Base-by-base conservation (phyloP, 53 echinoderm and acorn worm species). In the Astropecten irregularis region DNA sequence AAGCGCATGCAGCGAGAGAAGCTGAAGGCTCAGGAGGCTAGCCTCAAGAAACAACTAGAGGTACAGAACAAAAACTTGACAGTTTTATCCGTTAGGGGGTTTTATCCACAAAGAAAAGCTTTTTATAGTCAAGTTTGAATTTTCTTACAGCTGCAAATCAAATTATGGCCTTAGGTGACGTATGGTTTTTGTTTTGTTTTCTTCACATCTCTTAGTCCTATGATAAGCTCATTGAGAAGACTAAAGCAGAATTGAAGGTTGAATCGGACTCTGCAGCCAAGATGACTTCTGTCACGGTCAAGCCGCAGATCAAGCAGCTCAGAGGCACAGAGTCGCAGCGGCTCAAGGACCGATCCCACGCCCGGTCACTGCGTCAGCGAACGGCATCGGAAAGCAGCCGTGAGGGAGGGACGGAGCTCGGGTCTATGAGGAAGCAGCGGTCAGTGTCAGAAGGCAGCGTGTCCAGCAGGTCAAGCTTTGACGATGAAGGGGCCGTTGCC, bases 11-110 rank as follows among this genome's bases (percentile, higher is more conserved):
- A 94, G 68, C 48, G 97, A 40, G 97, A 96, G 68, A 94, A 92
- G 70, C 88, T 96, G 15, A 93, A 93, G 66, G 97, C 90, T 19
- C 97, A 96, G 49, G 97, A 96, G 54, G 97, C 97, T 35, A 96
- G 97, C 40, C 83, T 96, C n/a, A 94, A 94, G 73, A 96, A 96
- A 55, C 97, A 96, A 63, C 85, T 96, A 15, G 97, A 96, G 90
- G 97, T 91, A n/a, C n/a, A n/a, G n/a, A n/a, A n/a, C n/a, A n/a
- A n/a, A n/a, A n/a, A n/a, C n/a, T 54, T n/a, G 29, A 10, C 11
- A 28, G 27, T 30, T n/a, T n/a, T n/a, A n/a, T n/a, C n/a, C n/a
- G n/a, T n/a, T n/a, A n/a, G n/a, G n/a, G n/a, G n/a, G n/a, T n/a
- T n/a, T n/a, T n/a, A n/a, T n/a, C n/a, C n/a, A n/a, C n/a, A n/a